These are phyloP conservation scores for Prunella strophiata DNA, from an alignment of 2,797 vertebrate genomes.

Conservation along the genomic window DNA sequence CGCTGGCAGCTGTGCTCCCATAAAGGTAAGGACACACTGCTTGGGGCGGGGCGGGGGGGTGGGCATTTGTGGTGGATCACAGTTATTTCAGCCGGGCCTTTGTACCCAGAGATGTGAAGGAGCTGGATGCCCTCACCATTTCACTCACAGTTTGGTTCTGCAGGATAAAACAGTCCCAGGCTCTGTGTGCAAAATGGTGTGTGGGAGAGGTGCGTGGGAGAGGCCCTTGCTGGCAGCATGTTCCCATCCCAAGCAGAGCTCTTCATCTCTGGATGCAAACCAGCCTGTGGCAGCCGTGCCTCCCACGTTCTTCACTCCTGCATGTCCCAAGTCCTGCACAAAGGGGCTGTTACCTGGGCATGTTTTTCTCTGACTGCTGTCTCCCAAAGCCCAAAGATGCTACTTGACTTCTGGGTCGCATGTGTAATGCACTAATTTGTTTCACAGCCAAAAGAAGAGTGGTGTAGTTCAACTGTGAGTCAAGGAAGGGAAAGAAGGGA, in stretches of 20 bases:
- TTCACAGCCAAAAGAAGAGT: background rate
- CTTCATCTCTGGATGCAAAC: background rate
- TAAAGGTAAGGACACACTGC: background rate
- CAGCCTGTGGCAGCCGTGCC: accelerated
- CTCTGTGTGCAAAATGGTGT: accelerated
- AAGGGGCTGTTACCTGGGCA: background rate
- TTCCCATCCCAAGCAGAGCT: background rate
- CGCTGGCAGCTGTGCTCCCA: background rate
- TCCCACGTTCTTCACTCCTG: accelerated
- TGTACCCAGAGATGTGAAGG: background rate
- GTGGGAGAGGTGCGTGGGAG: accelerated
- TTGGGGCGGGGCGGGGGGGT: accelerated
- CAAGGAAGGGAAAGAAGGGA: background rate
- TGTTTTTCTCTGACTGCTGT: background rate
- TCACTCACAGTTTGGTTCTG: background rate
- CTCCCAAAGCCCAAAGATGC: background rate
- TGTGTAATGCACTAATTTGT: background rate
- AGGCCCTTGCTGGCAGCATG: background rate
- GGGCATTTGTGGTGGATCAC: background rate
- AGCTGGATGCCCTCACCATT: background rate
- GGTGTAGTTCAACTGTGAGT: background rate
- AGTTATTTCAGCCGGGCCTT: background rate
- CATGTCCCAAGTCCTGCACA: background rate
- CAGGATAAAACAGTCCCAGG: accelerated
- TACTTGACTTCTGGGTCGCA: background rate